phyloP scores from a whole-genome alignment of 2,888 invertebrate genomes.

The Drosophila lacicola region DNA sequence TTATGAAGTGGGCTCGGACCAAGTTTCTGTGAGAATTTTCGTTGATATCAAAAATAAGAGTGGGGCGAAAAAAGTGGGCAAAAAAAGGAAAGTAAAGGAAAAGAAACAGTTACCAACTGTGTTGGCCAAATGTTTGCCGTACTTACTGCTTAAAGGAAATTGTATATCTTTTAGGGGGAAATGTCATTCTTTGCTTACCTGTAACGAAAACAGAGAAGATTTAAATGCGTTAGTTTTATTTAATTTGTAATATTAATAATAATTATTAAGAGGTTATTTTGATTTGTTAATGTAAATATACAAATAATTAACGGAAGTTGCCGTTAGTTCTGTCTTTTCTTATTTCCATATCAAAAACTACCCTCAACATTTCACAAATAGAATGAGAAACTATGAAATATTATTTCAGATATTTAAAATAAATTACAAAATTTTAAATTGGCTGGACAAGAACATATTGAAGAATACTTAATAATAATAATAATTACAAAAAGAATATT shows the following conservation, averaged over 20 bases:
- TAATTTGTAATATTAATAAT: neutral
- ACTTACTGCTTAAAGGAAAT: conserved; percentile 34
- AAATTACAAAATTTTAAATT: too few relatives aligned
- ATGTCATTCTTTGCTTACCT: conserved; percentile 61
- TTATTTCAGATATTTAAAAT: too few relatives aligned
- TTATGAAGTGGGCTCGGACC: conserved; percentile 31
- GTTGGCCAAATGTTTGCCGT: conserved; percentile 17
- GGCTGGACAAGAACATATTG: too few relatives aligned
- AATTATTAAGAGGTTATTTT: neutral
- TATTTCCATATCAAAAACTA: too few relatives aligned
- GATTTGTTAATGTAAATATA: neutral
- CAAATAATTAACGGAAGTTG: too few relatives aligned
- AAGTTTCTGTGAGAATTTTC: conserved; percentile 24
- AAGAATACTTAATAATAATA: too few relatives aligned
- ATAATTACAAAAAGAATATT: too few relatives aligned
- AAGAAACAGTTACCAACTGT: conserved; percentile 11
- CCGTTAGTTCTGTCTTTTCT: too few relatives aligned
- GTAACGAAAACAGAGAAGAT: conserved; percentile 34
- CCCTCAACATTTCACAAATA: too few relatives aligned
- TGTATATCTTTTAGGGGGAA: neutral
- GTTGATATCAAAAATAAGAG: conserved; percentile 13
- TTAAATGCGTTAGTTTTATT: conserved; percentile 15
- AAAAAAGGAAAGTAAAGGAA: neutral
- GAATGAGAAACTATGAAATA: too few relatives aligned
- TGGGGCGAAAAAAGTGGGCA: conserved; percentile 5